Evolutionary conservation across 2,797 vertebrate genomes (phyloP), one percentile per base, ranked within the genome.

Genomic region (Aeoliscus strigatus): DNA sequence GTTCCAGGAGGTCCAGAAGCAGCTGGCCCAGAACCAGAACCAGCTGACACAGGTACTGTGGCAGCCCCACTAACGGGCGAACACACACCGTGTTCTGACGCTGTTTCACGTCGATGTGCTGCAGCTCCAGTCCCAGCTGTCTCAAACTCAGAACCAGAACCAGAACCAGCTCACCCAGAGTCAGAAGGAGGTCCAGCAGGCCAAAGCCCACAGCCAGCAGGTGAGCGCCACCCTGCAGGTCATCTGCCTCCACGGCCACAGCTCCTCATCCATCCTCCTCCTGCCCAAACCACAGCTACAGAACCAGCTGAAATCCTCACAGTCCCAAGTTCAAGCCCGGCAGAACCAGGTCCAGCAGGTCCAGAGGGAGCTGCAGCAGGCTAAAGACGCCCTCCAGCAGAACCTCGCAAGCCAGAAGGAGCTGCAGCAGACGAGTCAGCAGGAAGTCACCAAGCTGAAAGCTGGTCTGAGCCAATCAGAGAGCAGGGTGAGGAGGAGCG

Each of bases 391-490:
- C 5, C 51, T 68, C 2, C 79, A 79, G 47, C 73, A 73, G 57
- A 81, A 67, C 48, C 54, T 71, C 0, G 4, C 38, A 4, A 72
- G 13, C 33, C 78, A 83, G 60, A 81, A 84, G 34, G 80, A 85
- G 36, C 72, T 71, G 0, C 79, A 84, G 30, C 80, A 82, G 32
- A 73, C 31, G 42, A 71, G 36, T 12, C 74, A 71, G 2, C 90
- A 94, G 58, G 92, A 94, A 59, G 59, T 92, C n/a, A 77, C 73
- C 37, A 87, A 87, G 41, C 73, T 94, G 27, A 94, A 90, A 70
- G 86, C 87, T 3, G 38, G 74, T 37, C 86, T 93, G 27, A 76
- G 21, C 62, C 90, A 94, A 72, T 74, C 91, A 21, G 93, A 96
- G 71, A 66, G 53, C 41, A 93, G 91, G 71, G 86, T 82, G 21